phyloP scores from a whole-genome alignment of 2,888 invertebrate genomes.

The Sarcophaga carnaria region DNA sequence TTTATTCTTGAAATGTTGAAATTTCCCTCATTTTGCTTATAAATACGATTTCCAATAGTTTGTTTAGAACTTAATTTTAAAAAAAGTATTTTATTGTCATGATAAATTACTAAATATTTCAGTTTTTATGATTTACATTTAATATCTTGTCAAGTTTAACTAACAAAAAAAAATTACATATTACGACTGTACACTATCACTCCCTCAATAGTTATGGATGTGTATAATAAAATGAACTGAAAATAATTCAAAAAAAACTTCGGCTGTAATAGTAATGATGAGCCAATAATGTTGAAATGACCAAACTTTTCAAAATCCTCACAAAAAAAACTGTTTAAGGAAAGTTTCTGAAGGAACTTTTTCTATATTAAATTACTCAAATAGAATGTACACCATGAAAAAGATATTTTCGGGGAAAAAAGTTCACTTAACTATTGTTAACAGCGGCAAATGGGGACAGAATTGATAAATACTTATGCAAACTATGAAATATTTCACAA shows the following conservation, averaged over 20 bases:
- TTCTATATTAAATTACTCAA: constrained; percentile 47
- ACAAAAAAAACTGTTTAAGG: constrained; percentile 47
- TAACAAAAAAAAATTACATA: background rate
- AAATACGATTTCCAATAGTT: background rate
- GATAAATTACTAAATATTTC: background rate
- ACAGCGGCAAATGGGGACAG: constrained; percentile 40
- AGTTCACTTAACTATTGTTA: constrained; percentile 48
- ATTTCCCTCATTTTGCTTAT: too few relatives aligned
- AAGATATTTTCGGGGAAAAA: constrained; percentile 41
- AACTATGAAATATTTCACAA: constrained; percentile 46
- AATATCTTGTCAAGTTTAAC: background rate
- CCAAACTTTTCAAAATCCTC: constrained; percentile 73
- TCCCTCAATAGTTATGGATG: constrained; percentile 10
- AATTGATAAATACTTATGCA: constrained; percentile 64
- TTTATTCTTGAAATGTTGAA: too few relatives aligned
- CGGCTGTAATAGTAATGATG: constrained; percentile 77
- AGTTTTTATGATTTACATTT: background rate
- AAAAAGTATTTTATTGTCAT: background rate
- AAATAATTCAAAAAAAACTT: constrained; percentile 59
- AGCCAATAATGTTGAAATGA: constrained; percentile 77
- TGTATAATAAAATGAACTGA: background rate
- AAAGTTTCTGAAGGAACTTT: constrained; percentile 32
- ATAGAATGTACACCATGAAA: constrained; percentile 13
- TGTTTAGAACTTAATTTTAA: background rate
- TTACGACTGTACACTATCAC: constrained; percentile 19